Evolutionary conservation across 2,888 invertebrate genomes (phyloP).

Genomic region (Agrotis puta): DNA sequence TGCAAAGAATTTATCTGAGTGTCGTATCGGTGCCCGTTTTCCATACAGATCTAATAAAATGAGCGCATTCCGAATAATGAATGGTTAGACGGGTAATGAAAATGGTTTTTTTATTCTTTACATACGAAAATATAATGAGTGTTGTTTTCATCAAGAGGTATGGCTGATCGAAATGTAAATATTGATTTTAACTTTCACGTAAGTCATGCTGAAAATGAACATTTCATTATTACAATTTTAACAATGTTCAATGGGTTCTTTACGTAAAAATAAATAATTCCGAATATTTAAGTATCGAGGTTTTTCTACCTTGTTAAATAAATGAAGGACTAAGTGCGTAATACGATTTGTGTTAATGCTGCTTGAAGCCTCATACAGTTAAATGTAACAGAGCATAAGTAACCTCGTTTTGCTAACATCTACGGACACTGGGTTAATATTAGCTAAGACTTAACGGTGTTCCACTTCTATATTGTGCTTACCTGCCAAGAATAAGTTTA

Average conservation of each 20-base stretch:
- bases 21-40: constrained; percentile 77
- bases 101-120: constrained; percentile 75
- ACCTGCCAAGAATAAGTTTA: not conserved
- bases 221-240: constrained; percentile 31
- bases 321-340: constrained; percentile 41
- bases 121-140: constrained; percentile 69
- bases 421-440: not conserved
- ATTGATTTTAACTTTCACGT: constrained; percentile 59
- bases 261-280: not conserved
- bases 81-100: constrained; percentile 76
- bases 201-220: constrained; percentile 36
- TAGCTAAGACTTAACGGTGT: not conserved
- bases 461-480: not conserved
- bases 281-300: not conserved
- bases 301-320: constrained; percentile 31
- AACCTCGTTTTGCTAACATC: constrained; percentile 22
- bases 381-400: constrained; percentile 32
- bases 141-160: constrained; percentile 62
- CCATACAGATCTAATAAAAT: constrained; percentile 85
- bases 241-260: not conserved
- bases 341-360: constrained; percentile 56
- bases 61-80: constrained; percentile 77
- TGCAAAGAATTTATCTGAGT: constrained; percentile 76
- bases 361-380: constrained; percentile 49
- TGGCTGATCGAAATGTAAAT: constrained; percentile 64